These are phyloP conservation scores for Desmophyllum pertusum DNA, from an alignment of 92 coral and sea anemone species.

Conservation along the genomic window DNA sequence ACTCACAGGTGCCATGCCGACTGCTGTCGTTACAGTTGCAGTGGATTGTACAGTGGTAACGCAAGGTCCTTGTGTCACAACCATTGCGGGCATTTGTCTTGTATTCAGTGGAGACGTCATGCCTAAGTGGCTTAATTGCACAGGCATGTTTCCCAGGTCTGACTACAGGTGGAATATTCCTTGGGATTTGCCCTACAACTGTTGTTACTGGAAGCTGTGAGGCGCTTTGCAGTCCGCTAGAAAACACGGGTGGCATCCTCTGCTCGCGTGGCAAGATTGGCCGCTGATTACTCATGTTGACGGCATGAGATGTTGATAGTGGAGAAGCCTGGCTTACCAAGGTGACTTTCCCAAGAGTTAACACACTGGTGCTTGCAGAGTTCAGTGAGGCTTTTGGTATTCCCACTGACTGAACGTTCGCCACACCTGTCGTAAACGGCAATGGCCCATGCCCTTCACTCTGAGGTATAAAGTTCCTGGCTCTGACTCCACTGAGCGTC, in stretches of 20 bases:
- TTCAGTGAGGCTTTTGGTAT: conserved; percentile 25
- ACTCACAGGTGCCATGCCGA: conserved; percentile 51
- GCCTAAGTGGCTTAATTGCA: not conserved
- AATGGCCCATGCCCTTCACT: conserved; percentile 19
- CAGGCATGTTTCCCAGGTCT: conserved; percentile 17
- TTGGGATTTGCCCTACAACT: conserved; percentile 10
- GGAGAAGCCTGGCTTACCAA: conserved; percentile 37
- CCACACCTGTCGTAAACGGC: conserved; percentile 23
- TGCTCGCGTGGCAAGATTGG: conserved; percentile 85
- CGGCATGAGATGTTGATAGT: conserved; percentile 33
- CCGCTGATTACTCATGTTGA: conserved; percentile 29
- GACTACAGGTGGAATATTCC: conserved; percentile 1
- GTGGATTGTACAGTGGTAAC: conserved; percentile 3
- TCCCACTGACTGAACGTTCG: conserved; percentile 24
- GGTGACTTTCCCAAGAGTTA: conserved; percentile 39
- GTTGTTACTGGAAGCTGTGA: conserved; percentile 29
- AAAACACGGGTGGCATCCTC: conserved; percentile 41
- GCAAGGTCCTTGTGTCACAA: not conserved
- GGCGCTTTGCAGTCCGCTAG: not conserved
- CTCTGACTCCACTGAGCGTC: conserved; percentile 80
- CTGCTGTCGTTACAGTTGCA: not conserved
- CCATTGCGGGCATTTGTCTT: not conserved
- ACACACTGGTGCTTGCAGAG: conserved; percentile 28
- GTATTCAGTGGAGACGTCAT: not conserved
- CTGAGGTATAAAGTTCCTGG: conserved; percentile 73